phyloP scores from a whole-genome alignment of 2,888 invertebrate species.

The Campoplex nolae region DNA sequence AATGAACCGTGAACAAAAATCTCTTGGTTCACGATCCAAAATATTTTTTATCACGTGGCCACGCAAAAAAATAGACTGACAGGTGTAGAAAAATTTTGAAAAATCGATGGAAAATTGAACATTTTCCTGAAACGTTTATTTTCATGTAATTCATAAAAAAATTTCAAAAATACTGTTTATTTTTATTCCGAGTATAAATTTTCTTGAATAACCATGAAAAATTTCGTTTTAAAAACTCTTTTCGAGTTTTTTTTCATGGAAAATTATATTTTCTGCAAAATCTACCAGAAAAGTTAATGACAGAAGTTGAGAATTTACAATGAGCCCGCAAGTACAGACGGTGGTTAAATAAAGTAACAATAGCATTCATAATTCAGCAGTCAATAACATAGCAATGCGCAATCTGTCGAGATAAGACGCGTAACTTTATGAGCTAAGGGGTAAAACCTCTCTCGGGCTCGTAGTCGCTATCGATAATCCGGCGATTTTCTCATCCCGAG shows the following conservation, averaged over 20 bases:
- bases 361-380: slow-evolving; percentile 35
- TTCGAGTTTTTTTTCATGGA: not conserved
- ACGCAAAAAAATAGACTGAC: not conserved
- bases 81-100: not conserved
- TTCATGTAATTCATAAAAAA: not conserved
- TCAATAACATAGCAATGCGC: slow-evolving; percentile 61
- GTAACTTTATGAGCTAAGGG: slow-evolving; percentile 55
- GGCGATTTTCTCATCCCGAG: slow-evolving; percentile 65
- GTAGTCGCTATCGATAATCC: slow-evolving; percentile 71
- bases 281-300: not conserved
- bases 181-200: not conserved
- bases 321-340: not conserved
- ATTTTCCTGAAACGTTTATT: not conserved
- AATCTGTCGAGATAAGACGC: slow-evolving; percentile 63
- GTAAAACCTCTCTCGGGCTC: slow-evolving; percentile 35
- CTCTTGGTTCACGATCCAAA: not conserved
- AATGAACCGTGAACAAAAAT: not conserved
- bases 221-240: not conserved
- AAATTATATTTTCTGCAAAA: not conserved
- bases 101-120: not conserved
- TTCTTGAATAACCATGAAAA: not conserved
- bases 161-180: not conserved
- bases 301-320: not conserved
- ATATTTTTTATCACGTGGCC: not conserved
- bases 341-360: slow-evolving; percentile 6